phyloP scores from a whole-genome alignment of 2,888 invertebrate genomes.

The Imbricaverruca yamaguchii region DNA sequence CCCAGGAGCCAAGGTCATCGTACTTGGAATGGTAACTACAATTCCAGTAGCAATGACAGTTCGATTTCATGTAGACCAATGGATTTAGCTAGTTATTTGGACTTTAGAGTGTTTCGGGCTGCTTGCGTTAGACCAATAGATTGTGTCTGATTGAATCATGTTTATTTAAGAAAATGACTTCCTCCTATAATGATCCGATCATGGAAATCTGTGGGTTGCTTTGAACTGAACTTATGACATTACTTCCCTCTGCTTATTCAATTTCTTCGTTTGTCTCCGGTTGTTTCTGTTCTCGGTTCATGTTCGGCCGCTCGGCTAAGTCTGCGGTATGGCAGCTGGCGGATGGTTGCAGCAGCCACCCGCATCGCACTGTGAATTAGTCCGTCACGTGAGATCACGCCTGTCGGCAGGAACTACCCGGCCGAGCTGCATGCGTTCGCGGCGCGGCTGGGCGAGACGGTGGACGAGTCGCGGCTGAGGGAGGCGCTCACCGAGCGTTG shows the following conservation, averaged over 20 bases:
- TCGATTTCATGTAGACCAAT: neutral
- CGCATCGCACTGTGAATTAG: neutral
- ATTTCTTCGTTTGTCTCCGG: conserved; percentile 48
- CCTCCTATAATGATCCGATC: no score
- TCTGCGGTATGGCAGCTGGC: neutral
- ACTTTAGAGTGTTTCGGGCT: neutral
- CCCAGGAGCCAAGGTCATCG: conserved; percentile 38
- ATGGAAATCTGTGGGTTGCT: no score
- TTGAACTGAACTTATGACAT: no score
- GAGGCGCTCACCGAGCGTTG: conserved; percentile 72
- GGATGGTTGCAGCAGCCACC: neutral
- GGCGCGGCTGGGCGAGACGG: conserved; percentile 72
- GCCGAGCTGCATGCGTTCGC: conserved; percentile 83
- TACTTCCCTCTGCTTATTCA: neutral
- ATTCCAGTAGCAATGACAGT: neutral
- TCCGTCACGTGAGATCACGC: neutral
- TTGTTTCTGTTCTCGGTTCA: neutral
- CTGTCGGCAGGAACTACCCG: conserved; percentile 64
- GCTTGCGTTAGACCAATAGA: no score
- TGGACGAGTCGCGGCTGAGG: conserved; percentile 59
- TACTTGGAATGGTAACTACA: neutral
- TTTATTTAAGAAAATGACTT: no score
- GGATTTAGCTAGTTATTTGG: neutral
- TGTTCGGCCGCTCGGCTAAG: neutral
- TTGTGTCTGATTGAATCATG: no score